Evolutionary conservation across 2,888 invertebrate species (phyloP), one percentile per base, ranked within the genome.

Genomic region (Eudasyphora cyanicolor): DNA sequence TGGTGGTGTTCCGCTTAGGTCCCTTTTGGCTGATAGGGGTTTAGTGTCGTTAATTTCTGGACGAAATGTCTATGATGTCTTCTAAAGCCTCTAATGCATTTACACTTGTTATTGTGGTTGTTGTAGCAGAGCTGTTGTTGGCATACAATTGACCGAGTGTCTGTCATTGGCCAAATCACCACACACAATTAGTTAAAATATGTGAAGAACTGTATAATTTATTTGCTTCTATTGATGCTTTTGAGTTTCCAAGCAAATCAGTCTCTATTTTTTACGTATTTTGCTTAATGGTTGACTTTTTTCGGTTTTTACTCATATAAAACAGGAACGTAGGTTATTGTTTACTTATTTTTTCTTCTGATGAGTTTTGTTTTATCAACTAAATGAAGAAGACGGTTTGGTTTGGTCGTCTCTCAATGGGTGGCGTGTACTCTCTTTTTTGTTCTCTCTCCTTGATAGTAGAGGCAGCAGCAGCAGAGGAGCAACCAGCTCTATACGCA

Each of bases 321-420:
- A 75, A 77, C 79, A 79, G 82, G 82, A 82, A 76, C 82, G 69
- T 76, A 35, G 38, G 38, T 69, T 70, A 70, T 76, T 78, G 42
- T 69, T 73, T 45, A 71, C 38, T 57, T n/a, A n/a, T 42, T 79
- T 67, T 62, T 35, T 62, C 32, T n/a, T 45, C n/a, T n/a, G 14
- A 51, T 24, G 35, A 19, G 17, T 35, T 35, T 35, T 45, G 3
- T 45, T 45, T 64, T 49, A 51, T 78, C 49, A 49, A 69, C 69
- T 51, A 38, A 38, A 29, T 64, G 54, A 73, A 45, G 67, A 60
- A 32, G 57, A 70, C 70, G 54, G 3, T 27, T 21, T 75, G 70
- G 54, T 64, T 21, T 54, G n/a, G 12, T 27, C 38, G 35, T 45
- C n/a, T 67, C 12, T 17, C 71, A 27, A 29, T 6, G 10, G 49